Evolutionary conservation across 2,797 vertebrate species (phyloP).

Genomic region (Thaleichthys pacificus): DNA sequence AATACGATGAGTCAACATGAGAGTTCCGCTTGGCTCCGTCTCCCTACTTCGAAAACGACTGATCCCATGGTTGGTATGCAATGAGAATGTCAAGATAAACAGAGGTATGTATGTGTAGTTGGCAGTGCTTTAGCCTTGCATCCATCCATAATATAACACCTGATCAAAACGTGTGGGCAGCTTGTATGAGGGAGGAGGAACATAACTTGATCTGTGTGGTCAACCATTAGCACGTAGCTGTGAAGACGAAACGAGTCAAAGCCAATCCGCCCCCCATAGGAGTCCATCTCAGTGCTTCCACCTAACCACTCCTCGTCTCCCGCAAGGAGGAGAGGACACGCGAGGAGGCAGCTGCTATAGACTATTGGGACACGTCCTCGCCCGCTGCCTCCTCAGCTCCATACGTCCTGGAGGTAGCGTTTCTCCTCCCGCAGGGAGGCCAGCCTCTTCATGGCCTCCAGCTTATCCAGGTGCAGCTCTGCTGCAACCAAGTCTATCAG

Average conservation of each 20-base stretch:
- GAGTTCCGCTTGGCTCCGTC: not conserved
- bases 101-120: not conserved
- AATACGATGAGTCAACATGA: not conserved
- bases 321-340: constrained; percentile 33
- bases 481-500: constrained; percentile 80
- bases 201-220: not conserved
- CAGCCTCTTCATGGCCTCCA: constrained; percentile 87
- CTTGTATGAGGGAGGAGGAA: constrained; percentile 32
- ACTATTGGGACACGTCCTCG: constrained; percentile 31
- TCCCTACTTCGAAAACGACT: not conserved
- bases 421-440: constrained; percentile 85
- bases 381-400: constrained; percentile 75
- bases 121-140: constrained; percentile 18
- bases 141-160: constrained; percentile 10
- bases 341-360: constrained; percentile 46
- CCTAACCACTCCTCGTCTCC: not conserved
- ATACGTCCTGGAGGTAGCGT: constrained; percentile 92
- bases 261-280: no score
- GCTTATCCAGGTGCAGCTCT: constrained; percentile 78
- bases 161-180: not conserved
- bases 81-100: constrained; percentile 8
- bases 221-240: not conserved
- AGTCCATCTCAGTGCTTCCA: not conserved
- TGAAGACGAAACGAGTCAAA: not conserved
- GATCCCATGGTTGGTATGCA: not conserved